Percentiles rank a stretch among this genome's conserved stretches.
phyloP scores from a whole-genome alignment of 2,797 vertebrate genomes.

The Smutsia gigantea region DNA sequence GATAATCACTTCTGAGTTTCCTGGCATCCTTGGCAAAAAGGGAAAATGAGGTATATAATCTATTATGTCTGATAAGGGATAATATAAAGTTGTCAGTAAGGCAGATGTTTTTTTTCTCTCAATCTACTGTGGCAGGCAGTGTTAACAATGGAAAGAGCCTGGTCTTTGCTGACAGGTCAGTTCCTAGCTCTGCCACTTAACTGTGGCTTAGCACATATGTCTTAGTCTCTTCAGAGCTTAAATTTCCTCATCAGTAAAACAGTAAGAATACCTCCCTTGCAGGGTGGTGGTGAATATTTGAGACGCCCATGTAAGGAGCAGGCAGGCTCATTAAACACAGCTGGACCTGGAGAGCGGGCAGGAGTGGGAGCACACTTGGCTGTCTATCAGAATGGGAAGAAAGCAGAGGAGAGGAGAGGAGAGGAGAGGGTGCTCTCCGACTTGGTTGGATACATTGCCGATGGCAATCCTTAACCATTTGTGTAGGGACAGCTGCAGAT shows the following conservation, averaged over 20 bases:
- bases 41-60: neutral
- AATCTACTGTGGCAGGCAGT: neutral
- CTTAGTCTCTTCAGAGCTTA: neutral
- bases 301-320: neutral
- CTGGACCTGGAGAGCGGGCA: neutral
- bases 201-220: neutral
- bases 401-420: neutral
- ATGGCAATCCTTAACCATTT: neutral
- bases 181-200: neutral
- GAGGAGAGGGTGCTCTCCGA: neutral
- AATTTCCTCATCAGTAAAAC: neutral
- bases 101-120: neutral
- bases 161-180: neutral
- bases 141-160: neutral
- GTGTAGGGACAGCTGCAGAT: neutral
- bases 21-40: slow-evolving; percentile 16
- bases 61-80: neutral
- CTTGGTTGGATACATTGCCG: neutral
- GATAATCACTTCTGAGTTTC: slow-evolving; percentile 35
- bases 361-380: neutral
- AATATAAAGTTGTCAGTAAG: neutral
- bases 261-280: neutral
- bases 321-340: neutral
- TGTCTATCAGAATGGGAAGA: neutral
- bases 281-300: neutral